These are phyloP conservation scores for Nyctibius bracteatus DNA, from an alignment of 2,113 vertebrate genomes.

Conservation along the genomic window DNA sequence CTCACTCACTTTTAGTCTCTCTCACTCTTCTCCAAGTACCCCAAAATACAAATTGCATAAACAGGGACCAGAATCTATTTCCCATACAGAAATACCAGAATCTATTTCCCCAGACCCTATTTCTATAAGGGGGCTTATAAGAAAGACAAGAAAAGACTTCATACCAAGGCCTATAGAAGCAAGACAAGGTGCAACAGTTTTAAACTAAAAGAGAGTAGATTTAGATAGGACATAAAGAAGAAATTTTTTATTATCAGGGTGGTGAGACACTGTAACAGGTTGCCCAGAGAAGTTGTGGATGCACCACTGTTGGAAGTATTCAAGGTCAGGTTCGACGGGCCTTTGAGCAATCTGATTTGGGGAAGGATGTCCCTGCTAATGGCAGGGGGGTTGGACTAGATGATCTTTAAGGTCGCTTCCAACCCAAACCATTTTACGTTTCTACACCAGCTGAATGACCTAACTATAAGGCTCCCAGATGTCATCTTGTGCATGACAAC, in stretches of 20 bases:
- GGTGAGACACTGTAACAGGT: not conserved
- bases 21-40: not conserved
- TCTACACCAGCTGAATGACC: not conserved
- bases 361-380: not conserved
- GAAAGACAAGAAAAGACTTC: not conserved
- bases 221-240: not conserved
- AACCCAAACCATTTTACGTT: not conserved
- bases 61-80: not conserved
- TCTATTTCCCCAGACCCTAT: no score
- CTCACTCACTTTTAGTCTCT: not conserved
- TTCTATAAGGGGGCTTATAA: not conserved
- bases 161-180: not conserved
- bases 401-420: not conserved
- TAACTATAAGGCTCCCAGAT: not conserved
- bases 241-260: not conserved
- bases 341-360: not conserved
- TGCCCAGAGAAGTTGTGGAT: not conserved
- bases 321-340: fast-evolving
- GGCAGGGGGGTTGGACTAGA: no score
- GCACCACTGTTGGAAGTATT: no score
- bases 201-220: not conserved
- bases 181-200: not conserved
- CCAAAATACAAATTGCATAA: not conserved
- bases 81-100: no score
- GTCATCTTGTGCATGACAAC: not conserved